Percentiles rank a stretch among this genome's conserved stretches.
phyloP scores from a whole-genome alignment of 2,797 vertebrate species.

The Poeciliopsis paucimaculata region DNA sequence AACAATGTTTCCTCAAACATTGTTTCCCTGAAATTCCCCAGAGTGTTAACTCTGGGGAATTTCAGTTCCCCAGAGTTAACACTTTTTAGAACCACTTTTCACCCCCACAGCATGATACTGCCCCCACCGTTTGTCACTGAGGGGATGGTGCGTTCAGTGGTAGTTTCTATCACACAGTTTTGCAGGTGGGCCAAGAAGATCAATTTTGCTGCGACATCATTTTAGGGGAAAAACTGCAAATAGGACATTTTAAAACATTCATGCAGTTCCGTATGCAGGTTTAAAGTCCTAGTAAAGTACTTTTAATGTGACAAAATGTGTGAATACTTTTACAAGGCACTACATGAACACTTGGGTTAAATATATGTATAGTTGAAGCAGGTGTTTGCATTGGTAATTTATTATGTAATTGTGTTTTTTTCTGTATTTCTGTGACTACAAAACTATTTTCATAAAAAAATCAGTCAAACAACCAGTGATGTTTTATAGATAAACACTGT shows the following conservation, averaged over 20 bases:
- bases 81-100: background rate
- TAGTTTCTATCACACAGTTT: background rate
- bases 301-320: background rate
- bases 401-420: constrained; percentile 13
- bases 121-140: background rate
- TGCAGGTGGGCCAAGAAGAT: background rate
- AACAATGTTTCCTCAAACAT: too few species aligned
- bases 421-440: constrained; percentile 11
- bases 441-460: background rate
- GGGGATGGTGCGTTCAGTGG: background rate
- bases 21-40: too few species aligned
- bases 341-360: background rate
- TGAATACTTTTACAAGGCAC: background rate
- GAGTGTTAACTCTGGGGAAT: too few species aligned
- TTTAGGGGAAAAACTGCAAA: background rate
- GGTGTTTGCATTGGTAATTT: constrained; percentile 12
- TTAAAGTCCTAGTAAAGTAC: background rate
- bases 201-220: background rate
- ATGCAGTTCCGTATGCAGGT: background rate
- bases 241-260: background rate
- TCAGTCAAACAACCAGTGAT: constrained; percentile 7
- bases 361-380: background rate
- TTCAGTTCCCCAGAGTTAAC: background rate
- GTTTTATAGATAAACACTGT: background rate
- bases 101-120: background rate